Evolutionary conservation across 1,140 invertebrate genomes (phyloP), one percentile per base, ranked within the genome.

Genomic region (Conus betulinus): DNA sequence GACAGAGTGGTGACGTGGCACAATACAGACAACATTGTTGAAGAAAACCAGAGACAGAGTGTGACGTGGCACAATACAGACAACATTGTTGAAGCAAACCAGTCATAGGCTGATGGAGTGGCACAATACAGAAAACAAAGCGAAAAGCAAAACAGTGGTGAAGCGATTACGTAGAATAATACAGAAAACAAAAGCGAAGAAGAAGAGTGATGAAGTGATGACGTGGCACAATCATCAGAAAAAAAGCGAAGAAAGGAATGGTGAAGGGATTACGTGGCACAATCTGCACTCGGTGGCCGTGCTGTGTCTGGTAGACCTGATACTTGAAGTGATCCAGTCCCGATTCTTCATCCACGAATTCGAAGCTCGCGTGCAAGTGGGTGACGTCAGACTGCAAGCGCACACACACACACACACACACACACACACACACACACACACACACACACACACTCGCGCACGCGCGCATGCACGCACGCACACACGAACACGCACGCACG

Each of bases 291-390:
- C 85, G n/a, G 13, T 87, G 87, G 87, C 91, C 90, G 55, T 90
- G 90, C 53, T 84, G 89, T 20, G 86, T 74, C 79, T 91, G 78
- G 87, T 89, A 92, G 53, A 93, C 83, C 78, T 91, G 91, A 55
- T 90, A 85, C 85, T 93, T 91, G 76, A 90, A 90, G 25, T 90
- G 84, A 63, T 90, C 89, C 5, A 93, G 60, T 6, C 90, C 90
- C 10, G 91, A 92, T 39, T 93, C 92, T 8, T 76, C 82, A 87
- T 93, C 92, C 25, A 67, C 27, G 84, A 92, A 92, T 27, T 88
- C 85, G 79, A 91, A 93, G 39, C 88, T 92, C 5, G 87, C 91
- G 53, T 87, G 20, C 15, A 87, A 25, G 5, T 20, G 27, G 23
- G 39, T 83, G 10, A 25, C 25, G 25, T 76, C 63, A 55, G n/a